Evolutionary conservation across 2,797 vertebrate genomes (phyloP).

Genomic region (Oophaga sylvatica): DNA sequence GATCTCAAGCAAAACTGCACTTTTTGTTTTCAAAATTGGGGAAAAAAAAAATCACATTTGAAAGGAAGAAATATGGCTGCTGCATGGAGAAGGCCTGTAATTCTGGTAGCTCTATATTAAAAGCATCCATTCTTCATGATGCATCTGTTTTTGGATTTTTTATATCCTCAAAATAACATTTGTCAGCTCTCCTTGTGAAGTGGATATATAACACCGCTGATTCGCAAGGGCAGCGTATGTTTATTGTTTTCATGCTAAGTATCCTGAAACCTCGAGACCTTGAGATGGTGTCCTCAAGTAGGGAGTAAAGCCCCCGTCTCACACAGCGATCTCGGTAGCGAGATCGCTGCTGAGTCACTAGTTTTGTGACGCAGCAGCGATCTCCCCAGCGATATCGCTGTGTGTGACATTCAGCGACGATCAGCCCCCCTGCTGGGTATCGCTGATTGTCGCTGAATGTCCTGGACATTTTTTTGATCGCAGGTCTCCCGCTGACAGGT

Average conservation of each 20-base stretch:
- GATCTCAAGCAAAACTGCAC: slow-evolving; percentile 60
- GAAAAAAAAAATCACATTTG: slow-evolving; percentile 7
- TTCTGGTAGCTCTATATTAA: slow-evolving; percentile 15
- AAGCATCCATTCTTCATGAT: slow-evolving; percentile 2
- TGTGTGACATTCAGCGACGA: too few relatives aligned
- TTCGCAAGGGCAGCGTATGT: neutral
- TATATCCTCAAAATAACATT: neutral
- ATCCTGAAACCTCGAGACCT: neutral
- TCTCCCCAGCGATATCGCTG: too few relatives aligned
- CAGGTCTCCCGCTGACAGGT: too few relatives aligned
- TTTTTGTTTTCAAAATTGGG: slow-evolving; percentile 56
- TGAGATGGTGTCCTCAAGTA: neutral
- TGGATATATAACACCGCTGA: neutral
- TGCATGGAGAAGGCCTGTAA: slow-evolving; percentile 32
- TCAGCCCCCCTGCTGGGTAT: too few relatives aligned
- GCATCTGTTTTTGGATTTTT: neutral
- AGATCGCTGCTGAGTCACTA: too few relatives aligned
- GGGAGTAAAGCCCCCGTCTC: neutral
- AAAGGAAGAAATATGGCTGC: slow-evolving; percentile 19
- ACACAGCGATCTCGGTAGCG: too few relatives aligned
- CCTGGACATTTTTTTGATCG: too few relatives aligned
- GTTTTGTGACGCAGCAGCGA: too few relatives aligned
- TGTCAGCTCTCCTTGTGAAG: neutral
- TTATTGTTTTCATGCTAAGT: neutral
- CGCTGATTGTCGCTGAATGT: too few relatives aligned